Evolutionary conservation across 1,140 invertebrate genomes (phyloP).

Genomic region (Drosophila sulfurigaster): DNA sequence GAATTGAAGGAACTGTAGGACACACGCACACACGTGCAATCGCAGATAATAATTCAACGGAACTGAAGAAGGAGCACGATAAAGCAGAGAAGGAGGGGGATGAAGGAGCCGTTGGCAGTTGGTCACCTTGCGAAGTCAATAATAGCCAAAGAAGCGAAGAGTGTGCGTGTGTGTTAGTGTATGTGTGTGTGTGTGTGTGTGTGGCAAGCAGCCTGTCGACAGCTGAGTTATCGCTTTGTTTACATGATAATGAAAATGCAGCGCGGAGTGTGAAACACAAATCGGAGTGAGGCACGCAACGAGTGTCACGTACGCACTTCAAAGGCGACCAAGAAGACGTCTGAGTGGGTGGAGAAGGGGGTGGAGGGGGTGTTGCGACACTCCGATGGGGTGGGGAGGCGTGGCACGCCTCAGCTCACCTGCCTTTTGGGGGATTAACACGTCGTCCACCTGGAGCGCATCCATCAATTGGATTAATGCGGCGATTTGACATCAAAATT

Average conservation of each 20-base stretch:
- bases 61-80: background rate
- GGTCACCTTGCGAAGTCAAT: slow-evolving; percentile 34
- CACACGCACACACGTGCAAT: slow-evolving; percentile 17
- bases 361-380: slow-evolving; percentile 7
- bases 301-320: slow-evolving; percentile 50
- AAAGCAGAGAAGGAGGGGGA: background rate
- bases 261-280: slow-evolving; percentile 32
- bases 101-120: background rate
- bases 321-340: slow-evolving; percentile 12
- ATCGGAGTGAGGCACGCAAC: slow-evolving; percentile 40
- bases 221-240: slow-evolving; percentile 59
- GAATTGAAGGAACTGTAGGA: slow-evolving; percentile 23
- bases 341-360: background rate
- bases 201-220: slow-evolving; percentile 28
- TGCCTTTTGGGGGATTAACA: slow-evolving; percentile 42
- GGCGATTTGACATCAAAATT: slow-evolving; percentile 25
- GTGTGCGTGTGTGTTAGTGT: background rate
- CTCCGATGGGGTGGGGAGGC: too few species aligned
- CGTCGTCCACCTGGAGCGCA: slow-evolving; percentile 40
- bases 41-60: slow-evolving; percentile 19
- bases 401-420: slow-evolving; percentile 19
- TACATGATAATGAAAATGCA: slow-evolving; percentile 55
- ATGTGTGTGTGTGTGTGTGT: slow-evolving; percentile 24
- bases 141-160: slow-evolving; percentile 13
- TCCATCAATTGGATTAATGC: slow-evolving; percentile 53